These are phyloP conservation scores for Acleris holmiana DNA, from an alignment of 2,888 invertebrate species.

Conservation along the genomic window DNA sequence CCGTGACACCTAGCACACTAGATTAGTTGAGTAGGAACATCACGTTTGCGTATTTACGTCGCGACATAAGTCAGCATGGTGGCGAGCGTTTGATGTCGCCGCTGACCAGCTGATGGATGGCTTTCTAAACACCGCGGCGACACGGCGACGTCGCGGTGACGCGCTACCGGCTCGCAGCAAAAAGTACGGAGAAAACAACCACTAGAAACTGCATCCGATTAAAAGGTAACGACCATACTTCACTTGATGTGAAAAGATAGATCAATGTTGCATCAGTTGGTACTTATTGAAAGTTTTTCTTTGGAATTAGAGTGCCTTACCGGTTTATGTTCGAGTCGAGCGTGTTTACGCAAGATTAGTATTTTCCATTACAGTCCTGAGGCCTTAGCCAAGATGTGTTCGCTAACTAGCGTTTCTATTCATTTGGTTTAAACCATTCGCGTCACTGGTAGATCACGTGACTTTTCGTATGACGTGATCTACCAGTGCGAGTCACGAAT, in stretches of 20 bases:
- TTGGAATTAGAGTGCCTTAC: constrained; percentile 16
- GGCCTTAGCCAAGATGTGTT: too few species aligned
- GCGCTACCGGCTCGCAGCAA: constrained; percentile 50
- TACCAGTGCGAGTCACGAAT: too few species aligned
- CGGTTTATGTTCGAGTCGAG: constrained; percentile 8
- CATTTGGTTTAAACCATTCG: too few species aligned
- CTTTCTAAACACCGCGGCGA: constrained; percentile 78
- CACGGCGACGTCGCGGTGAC: constrained; percentile 46
- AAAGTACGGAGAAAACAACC: constrained; percentile 77
- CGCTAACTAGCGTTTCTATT: too few species aligned
- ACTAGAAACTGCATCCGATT: constrained; percentile 69
- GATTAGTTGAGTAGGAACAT: constrained; percentile 38
- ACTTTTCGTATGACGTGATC: too few species aligned
- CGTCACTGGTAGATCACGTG: too few species aligned
- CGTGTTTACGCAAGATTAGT: constrained; percentile 4
- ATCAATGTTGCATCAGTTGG: constrained; percentile 17
- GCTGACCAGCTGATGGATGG: constrained; percentile 75
- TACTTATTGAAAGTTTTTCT: constrained; percentile 29
- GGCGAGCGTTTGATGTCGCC: constrained; percentile 68
- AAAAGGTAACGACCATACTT: constrained; percentile 50
- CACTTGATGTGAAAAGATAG: constrained; percentile 26
- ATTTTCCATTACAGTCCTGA: constrained; percentile 6
- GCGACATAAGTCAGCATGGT: constrained; percentile 56
- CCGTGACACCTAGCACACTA: constrained; percentile 41
- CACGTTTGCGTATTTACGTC: constrained; percentile 50